phyloP scores from a whole-genome alignment of 2,797 vertebrate genomes.

The Rallus crepitans region DNA sequence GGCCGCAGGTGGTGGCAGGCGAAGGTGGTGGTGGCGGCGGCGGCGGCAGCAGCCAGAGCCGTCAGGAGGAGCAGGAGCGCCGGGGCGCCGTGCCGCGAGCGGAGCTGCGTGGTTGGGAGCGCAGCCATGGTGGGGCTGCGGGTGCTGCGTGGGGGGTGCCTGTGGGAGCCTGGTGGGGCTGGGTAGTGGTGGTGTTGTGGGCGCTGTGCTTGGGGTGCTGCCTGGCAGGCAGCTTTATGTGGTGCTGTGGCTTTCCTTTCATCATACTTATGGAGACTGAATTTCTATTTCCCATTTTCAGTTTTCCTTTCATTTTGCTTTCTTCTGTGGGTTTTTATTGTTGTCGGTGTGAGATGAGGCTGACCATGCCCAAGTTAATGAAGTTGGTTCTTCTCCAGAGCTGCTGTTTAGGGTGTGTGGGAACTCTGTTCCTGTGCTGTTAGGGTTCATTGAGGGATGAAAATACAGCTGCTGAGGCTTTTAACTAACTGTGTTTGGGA shows the following conservation, averaged over 20 bases:
- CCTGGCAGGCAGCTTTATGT: background rate
- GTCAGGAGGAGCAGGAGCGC: background rate
- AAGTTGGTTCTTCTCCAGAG: background rate
- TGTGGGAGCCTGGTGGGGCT: no score
- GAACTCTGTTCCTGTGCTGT: background rate
- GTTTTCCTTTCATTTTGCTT: background rate
- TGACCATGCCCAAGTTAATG: background rate
- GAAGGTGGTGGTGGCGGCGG: background rate
- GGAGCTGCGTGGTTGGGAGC: background rate
- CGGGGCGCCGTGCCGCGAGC: rapidly evolving
- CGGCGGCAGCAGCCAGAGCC: no score
- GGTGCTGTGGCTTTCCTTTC: background rate
- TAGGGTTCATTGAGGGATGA: rapidly evolving
- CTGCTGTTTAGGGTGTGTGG: rapidly evolving
- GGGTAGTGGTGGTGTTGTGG: no score
- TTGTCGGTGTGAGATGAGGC: background rate
- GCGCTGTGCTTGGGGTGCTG: no score
- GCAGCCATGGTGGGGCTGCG: background rate
- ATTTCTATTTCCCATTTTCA: background rate
- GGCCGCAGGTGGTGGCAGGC: background rate
- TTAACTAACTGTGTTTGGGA: rapidly evolving
- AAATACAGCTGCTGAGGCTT: rapidly evolving
- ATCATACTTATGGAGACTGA: background rate
- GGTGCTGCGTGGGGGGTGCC: no score
- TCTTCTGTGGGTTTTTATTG: background rate